Conservation (phyloP, 2,113 vertebrate species). For the Cyanocitta stelleri region DNA sequence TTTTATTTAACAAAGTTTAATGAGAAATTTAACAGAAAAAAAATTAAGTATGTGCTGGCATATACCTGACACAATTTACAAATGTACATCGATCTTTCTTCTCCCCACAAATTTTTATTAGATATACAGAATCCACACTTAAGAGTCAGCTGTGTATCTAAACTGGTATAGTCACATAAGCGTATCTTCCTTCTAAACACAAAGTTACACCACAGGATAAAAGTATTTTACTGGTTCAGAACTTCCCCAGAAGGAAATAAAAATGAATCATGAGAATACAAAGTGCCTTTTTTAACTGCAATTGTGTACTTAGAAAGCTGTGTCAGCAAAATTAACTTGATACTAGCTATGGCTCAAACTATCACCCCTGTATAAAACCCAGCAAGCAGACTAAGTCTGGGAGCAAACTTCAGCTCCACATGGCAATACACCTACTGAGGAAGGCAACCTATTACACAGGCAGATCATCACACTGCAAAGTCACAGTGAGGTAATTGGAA, state of each 20-base stretch:
- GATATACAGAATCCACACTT: background rate
- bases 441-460: background rate
- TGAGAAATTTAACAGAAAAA: background rate
- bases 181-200: background rate
- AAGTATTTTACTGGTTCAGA: background rate
- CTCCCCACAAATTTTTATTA: background rate
- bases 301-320: background rate
- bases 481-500: constrained; percentile 3
- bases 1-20: background rate
- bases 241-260: background rate
- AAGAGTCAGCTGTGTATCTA: background rate
- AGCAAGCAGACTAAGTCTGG: background rate
- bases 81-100: background rate
- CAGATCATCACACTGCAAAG: background rate
- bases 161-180: rapidly evolving
- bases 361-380: background rate
- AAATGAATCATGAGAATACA: background rate
- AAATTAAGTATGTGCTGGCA: rapidly evolving
- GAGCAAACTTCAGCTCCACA: background rate
- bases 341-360: background rate
- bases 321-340: background rate
- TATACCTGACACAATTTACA: background rate
- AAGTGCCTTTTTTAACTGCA: background rate
- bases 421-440: background rate
- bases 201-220: rapidly evolving